Percentiles rank a stretch among this genome's conserved stretches.
Conservation (phyloP, 2,113 vertebrate genomes). For the Trachemys scripta region DNA sequence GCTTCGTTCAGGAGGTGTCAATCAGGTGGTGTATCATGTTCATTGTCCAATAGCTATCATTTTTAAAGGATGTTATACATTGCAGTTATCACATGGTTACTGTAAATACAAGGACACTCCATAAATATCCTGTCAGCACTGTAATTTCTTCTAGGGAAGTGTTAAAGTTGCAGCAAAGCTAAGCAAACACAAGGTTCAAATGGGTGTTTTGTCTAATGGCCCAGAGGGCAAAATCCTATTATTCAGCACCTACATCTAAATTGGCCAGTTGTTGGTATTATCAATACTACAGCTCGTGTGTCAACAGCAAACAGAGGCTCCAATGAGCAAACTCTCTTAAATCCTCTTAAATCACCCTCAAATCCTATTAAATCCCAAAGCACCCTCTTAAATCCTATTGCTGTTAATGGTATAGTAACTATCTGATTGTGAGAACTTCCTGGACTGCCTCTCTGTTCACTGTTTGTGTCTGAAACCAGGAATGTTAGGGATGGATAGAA, state of each 20-base stretch:
- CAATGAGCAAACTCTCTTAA: background rate
- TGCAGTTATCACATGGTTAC: background rate
- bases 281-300: background rate
- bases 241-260: background rate
- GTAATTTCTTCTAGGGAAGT: background rate
- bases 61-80: fast-evolving
- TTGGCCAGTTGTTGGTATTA: background rate
- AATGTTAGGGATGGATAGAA: background rate
- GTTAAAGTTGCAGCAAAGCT: background rate
- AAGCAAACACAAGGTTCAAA: background rate
- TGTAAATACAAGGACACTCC: background rate
- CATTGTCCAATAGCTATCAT: background rate
- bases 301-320: background rate
- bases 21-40: background rate
- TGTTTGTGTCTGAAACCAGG: background rate
- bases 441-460: background rate
- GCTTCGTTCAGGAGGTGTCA: background rate
- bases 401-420: background rate
- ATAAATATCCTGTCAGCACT: background rate
- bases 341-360: background rate
- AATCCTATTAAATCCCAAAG: no score
- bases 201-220: background rate
- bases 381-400: background rate
- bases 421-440: background rate
- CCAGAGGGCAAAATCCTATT: background rate